A percentile compares a stretch with the other conserved stretches of the same genome.
Conservation (phyloP, 2,888 invertebrate genomes). For the Noctua fimbriata region DNA sequence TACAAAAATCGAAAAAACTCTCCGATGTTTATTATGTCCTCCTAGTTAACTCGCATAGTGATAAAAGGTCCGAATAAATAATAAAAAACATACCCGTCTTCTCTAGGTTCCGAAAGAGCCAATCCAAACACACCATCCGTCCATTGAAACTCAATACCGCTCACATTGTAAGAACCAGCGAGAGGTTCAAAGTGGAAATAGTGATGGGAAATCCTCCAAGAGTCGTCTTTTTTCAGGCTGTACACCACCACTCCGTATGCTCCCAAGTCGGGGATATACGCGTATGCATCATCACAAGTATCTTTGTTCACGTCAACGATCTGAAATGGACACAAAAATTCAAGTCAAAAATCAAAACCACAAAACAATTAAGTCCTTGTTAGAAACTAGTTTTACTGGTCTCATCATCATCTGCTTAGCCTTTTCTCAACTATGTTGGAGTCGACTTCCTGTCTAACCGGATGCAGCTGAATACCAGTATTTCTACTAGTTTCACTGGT, state of each 20-base stretch:
- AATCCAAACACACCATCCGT: constrained; percentile 95
- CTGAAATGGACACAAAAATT: constrained; percentile 78
- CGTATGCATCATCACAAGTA: constrained; percentile 94
- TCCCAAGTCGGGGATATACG: constrained; percentile 94
- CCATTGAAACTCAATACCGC: constrained; percentile 96
- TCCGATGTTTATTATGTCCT: too few species aligned
- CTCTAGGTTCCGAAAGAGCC: constrained; percentile 91
- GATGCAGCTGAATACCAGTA: too few species aligned
- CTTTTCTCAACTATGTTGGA: too few species aligned
- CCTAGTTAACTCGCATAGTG: neutral
- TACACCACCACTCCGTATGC: constrained; percentile 95
- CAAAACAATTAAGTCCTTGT: neutral
- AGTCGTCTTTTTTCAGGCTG: constrained; percentile 93
- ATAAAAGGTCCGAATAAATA: too few species aligned
- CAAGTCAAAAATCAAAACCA: neutral
- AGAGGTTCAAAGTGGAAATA: constrained; percentile 96
- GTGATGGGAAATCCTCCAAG: constrained; percentile 95
- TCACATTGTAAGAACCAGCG: constrained; percentile 93
- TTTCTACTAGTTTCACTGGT: constrained; percentile 4
- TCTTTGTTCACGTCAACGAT: constrained; percentile 92
- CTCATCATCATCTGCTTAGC: too few species aligned
- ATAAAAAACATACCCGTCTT: constrained; percentile 86
- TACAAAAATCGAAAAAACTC: neutral
- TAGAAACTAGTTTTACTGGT: constrained; percentile 7
- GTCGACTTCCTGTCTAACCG: too few species aligned